Percentiles rank a stretch among this genome's conserved stretches.
Evolutionary conservation across 2,888 invertebrate genomes (phyloP).

Genomic region (Clepsis dumicolana): DNA sequence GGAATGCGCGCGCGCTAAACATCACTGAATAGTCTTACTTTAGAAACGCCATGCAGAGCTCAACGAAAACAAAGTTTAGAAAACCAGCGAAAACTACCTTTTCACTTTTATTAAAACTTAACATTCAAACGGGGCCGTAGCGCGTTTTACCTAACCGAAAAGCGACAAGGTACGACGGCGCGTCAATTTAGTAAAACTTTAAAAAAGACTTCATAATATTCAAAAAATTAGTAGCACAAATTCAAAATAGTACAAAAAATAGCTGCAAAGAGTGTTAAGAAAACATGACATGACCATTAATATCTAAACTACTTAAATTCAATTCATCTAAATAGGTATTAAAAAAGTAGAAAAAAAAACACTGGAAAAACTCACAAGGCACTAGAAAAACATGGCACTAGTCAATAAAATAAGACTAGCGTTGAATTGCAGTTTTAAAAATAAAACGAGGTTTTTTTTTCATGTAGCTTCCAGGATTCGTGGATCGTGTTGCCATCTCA

Average conservation of each 20-base stretch:
- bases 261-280: background rate
- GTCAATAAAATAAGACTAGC: background rate
- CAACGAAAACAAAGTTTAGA: conserved; percentile 1
- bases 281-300: too few relatives aligned
- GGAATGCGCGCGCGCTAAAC: background rate
- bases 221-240: background rate
- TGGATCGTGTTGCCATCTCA: too few relatives aligned
- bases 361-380: conserved; percentile 9
- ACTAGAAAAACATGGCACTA: background rate
- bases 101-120: background rate
- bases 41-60: conserved; percentile 29
- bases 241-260: background rate
- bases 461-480: too few relatives aligned
- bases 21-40: background rate
- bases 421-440: background rate
- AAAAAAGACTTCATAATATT: background rate
- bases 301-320: too few relatives aligned
- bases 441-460: too few relatives aligned
- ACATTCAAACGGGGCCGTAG: too few relatives aligned
- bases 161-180: background rate
- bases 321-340: background rate
- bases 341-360: background rate
- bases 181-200: background rate
- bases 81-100: background rate
- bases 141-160: background rate